These are phyloP conservation scores for Calycopis cecrops DNA, from an alignment of 1,140 invertebrate species.

Conservation along the genomic window DNA sequence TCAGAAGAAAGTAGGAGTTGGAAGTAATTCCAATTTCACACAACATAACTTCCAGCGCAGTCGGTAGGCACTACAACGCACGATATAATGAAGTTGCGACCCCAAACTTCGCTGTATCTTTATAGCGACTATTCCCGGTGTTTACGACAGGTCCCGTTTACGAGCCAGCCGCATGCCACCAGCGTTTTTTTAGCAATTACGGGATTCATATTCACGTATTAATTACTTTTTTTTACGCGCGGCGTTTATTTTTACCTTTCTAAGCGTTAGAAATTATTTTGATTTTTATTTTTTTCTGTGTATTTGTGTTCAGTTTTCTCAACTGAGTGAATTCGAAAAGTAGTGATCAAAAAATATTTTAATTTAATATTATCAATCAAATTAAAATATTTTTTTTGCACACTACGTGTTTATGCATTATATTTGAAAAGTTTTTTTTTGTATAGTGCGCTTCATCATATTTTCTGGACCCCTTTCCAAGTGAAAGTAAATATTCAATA, in stretches of 20 bases:
- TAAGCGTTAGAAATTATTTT: not conserved
- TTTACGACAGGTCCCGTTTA: slow-evolving; percentile 27
- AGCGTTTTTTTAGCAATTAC: slow-evolving; percentile 19
- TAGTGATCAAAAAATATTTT: too few species aligned
- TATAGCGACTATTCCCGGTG: slow-evolving; percentile 17
- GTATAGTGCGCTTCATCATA: too few species aligned
- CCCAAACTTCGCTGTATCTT: slow-evolving; percentile 8
- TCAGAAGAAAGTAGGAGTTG: too few species aligned
- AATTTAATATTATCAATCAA: too few species aligned
- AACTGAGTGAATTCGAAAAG: too few species aligned
- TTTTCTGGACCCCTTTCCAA: too few species aligned
- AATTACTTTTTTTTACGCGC: not conserved
- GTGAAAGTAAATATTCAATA: too few species aligned
- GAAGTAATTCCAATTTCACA: not conserved
- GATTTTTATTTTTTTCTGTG: too few species aligned
- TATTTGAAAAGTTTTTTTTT: too few species aligned
- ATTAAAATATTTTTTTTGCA: too few species aligned
- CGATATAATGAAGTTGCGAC: not conserved
- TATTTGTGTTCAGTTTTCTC: too few species aligned
- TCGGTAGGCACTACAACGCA: not conserved
- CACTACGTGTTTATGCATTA: too few species aligned
- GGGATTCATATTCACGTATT: slow-evolving; percentile 10
- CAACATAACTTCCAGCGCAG: not conserved
- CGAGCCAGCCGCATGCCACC: slow-evolving; percentile 21
- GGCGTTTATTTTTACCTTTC: not conserved